Evolutionary conservation across 2,113 vertebrate species (phyloP).

Genomic region (Otus sunia): DNA sequence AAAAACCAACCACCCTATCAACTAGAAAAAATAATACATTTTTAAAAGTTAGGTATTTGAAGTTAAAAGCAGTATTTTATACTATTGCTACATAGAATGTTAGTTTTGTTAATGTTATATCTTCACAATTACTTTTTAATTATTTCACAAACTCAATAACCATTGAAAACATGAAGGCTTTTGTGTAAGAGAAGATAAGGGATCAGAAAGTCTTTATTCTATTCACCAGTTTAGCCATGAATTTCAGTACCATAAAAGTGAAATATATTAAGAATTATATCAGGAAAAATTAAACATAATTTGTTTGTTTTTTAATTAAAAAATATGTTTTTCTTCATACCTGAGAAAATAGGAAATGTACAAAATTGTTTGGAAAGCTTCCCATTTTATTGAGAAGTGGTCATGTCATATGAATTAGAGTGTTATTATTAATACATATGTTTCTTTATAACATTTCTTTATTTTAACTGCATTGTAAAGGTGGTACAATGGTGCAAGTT

Average conservation of each 20-base stretch:
- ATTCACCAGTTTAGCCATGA: too few relatives aligned
- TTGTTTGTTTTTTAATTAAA: not conserved
- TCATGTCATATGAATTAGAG: not conserved
- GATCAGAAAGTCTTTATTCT: not conserved
- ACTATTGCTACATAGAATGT: not conserved
- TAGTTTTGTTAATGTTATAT: not conserved
- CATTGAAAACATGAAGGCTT: not conserved
- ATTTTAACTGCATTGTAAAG: conserved; percentile 75
- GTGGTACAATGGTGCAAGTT: conserved; percentile 78
- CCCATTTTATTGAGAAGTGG: not conserved
- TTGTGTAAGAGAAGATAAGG: not conserved
- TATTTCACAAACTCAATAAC: not conserved
- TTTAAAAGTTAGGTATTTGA: not conserved
- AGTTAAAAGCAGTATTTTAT: not conserved
- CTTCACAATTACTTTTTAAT: not conserved
- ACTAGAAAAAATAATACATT: not conserved
- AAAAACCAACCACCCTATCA: not conserved
- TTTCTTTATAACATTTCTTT: conserved; percentile 61
- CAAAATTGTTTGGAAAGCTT: not conserved
- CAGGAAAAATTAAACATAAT: not conserved
- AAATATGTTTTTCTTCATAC: not conserved
- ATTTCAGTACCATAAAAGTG: not conserved
- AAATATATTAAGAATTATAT: not conserved
- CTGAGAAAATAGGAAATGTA: not conserved
- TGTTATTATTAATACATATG: not conserved